Evolutionary conservation across 2,797 vertebrate species (phyloP).

Genomic region (Buceros bicornis): DNA sequence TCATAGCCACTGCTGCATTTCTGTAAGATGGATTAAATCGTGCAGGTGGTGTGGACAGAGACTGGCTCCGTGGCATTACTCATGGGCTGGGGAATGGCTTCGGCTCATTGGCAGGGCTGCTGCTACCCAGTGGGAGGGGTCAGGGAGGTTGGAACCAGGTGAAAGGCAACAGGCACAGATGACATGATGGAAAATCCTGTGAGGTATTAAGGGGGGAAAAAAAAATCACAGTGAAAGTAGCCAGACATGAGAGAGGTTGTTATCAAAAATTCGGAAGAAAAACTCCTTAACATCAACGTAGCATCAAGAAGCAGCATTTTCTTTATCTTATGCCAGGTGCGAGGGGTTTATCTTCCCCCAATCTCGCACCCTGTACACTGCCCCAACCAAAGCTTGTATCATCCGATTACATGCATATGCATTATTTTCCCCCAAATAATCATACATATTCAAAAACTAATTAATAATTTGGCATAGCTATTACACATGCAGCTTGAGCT

Average conservation of each 20-base stretch:
- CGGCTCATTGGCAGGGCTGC: neutral
- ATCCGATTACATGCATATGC: too few relatives aligned
- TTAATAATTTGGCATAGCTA: too few relatives aligned
- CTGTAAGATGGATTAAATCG: neutral
- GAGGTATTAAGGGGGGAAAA: neutral
- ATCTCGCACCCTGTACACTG: too few relatives aligned
- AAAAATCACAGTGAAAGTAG: neutral
- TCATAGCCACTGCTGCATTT: neutral
- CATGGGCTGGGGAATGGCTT: neutral
- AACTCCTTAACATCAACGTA: too few relatives aligned
- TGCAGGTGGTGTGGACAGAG: neutral
- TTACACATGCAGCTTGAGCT: too few relatives aligned
- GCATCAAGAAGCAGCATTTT: too few relatives aligned
- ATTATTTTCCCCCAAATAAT: too few relatives aligned
- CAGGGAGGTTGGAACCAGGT: neutral
- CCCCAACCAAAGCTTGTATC: too few relatives aligned
- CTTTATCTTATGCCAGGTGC: too few relatives aligned
- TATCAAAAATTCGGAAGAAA: too few relatives aligned
- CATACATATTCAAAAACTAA: too few relatives aligned
- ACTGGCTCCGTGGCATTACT: accelerated
- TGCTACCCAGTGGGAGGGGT: accelerated
- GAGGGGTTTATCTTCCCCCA: too few relatives aligned
- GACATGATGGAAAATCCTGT: neutral
- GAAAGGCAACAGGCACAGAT: neutral
- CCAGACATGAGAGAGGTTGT: neutral